Evolutionary conservation across 2,797 vertebrate species (phyloP).

Genomic region (Falco naumanni): DNA sequence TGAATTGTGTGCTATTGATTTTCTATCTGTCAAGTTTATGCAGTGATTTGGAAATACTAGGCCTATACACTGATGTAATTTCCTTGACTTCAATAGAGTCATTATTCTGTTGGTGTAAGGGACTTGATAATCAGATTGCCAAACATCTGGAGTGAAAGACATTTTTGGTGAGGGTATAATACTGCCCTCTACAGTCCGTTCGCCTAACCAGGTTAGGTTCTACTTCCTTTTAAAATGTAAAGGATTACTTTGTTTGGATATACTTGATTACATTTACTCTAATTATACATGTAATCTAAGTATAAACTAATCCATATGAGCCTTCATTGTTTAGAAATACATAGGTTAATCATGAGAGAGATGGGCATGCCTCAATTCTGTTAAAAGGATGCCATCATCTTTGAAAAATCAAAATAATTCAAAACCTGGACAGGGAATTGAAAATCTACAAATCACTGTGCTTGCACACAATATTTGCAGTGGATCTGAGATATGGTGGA

Average conservation of each 20-base stretch:
- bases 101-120: conserved; percentile 40
- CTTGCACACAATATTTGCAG: background rate
- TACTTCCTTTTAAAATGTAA: background rate
- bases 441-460: background rate
- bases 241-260: background rate
- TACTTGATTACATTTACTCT: background rate
- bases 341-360: background rate
- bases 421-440: background rate
- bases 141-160: conserved; percentile 9
- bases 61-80: conserved; percentile 53
- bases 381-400: background rate
- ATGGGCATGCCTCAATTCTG: background rate
- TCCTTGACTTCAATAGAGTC: conserved; percentile 49
- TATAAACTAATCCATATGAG: background rate
- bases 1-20: conserved; percentile 51
- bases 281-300: background rate
- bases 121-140: conserved; percentile 46
- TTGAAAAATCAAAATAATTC: background rate
- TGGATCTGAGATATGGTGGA: background rate
- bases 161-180: conserved; percentile 19
- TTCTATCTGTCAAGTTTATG: conserved; percentile 64
- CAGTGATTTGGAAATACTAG: conserved; percentile 64
- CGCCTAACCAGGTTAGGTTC: background rate
- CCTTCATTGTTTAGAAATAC: background rate
- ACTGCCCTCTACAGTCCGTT: conserved; percentile 50